These are phyloP conservation scores for Ranitomeya variabilis DNA, from an alignment of 2,113 vertebrate genomes.

Conservation along the genomic window DNA sequence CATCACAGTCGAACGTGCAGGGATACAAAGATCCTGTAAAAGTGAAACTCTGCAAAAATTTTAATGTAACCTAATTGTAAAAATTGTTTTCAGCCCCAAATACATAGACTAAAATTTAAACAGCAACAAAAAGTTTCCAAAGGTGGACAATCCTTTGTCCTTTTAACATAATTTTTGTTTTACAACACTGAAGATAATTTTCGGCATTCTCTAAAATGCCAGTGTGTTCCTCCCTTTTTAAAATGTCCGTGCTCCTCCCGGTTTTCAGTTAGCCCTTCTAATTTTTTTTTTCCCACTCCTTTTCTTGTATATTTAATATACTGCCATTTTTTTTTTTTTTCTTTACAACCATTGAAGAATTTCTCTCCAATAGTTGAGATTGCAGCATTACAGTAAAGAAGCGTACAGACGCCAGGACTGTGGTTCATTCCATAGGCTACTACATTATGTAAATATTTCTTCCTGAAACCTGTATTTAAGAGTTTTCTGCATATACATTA, in stretches of 20 bases:
- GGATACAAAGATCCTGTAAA: too few relatives aligned
- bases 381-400: constrained; percentile 68
- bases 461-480: constrained; percentile 88
- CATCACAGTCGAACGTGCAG: too few relatives aligned
- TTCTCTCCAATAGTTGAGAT: constrained; percentile 75
- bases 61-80: too few relatives aligned
- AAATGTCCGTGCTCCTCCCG: constrained; percentile 7
- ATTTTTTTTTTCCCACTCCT: constrained; percentile 44
- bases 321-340: constrained; percentile 66
- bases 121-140: too few relatives aligned
- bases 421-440: constrained; percentile 75
- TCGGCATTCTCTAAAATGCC: constrained; percentile 61
- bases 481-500: constrained; percentile 90
- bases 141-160: too few relatives aligned
- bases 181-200: constrained; percentile 62
- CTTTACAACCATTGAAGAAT: constrained; percentile 72
- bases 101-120: too few relatives aligned
- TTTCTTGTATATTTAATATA: constrained; percentile 70
- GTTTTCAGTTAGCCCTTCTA: constrained; percentile 70
- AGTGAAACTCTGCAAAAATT: too few relatives aligned
- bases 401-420: constrained; percentile 73
- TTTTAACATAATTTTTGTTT: constrained; percentile 14
- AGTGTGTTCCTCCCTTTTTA: constrained; percentile 63
- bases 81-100: too few relatives aligned
- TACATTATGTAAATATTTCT: constrained; percentile 88